Conservation (phyloP, 2,113 vertebrate genomes). For the Sturnus vulgaris region DNA sequence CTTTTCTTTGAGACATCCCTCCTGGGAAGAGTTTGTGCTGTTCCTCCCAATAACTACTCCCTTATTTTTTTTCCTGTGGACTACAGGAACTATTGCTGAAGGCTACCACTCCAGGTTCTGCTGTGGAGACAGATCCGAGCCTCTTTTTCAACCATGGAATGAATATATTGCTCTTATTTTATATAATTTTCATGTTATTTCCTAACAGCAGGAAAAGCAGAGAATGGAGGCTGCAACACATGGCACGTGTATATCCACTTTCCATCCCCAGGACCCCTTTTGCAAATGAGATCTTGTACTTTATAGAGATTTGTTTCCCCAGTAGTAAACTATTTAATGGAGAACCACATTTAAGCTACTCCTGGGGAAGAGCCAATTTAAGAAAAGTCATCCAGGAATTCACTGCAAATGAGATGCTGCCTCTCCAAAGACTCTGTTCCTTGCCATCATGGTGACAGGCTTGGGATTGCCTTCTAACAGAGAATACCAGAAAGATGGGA, state of each 20-base stretch:
- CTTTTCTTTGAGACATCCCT: not conserved
- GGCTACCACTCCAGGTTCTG: not conserved
- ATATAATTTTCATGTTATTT: conserved; percentile 47
- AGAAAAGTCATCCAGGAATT: conserved; percentile 68
- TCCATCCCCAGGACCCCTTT: conserved; percentile 32
- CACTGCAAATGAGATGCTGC: conserved; percentile 62
- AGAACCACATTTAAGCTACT: conserved; percentile 63
- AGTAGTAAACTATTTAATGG: conserved; percentile 62
- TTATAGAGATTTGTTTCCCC: conserved; percentile 47
- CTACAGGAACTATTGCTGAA: not conserved
- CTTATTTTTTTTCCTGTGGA: not conserved
- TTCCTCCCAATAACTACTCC: not conserved
- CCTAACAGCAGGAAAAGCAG: conserved; percentile 39
- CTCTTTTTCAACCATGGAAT: not conserved
- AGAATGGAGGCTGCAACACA: conserved; percentile 25
- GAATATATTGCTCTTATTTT: conserved; percentile 4
- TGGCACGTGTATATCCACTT: not conserved
- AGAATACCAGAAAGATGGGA: not conserved
- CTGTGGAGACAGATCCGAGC: not conserved
- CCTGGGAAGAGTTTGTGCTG: not conserved
- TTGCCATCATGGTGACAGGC: not conserved
- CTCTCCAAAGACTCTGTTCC: conserved; percentile 36
- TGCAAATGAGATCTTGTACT: conserved; percentile 48
- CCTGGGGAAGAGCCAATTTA: conserved; percentile 66
- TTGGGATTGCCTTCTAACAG: not conserved